These are phyloP conservation scores for Epinephelus moara DNA, from an alignment of 2,113 vertebrate species.

Conservation along the genomic window DNA sequence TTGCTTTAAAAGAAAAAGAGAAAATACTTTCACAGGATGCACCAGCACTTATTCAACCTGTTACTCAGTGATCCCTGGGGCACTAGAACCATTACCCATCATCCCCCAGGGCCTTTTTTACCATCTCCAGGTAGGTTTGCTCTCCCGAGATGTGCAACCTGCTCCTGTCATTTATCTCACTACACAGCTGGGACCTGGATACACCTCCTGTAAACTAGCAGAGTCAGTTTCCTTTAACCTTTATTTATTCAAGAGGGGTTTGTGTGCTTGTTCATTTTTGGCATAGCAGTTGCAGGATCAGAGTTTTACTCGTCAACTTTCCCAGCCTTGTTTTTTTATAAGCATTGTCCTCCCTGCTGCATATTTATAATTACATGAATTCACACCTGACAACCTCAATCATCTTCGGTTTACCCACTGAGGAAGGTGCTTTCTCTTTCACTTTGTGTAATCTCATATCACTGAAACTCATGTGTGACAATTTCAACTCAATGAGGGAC, in stretches of 20 bases:
- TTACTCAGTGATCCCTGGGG: not conserved
- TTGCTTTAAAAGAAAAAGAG: not conserved
- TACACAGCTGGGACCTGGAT: not conserved
- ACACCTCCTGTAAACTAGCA: not conserved
- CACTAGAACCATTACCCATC: constrained; percentile 1
- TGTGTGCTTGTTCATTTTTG: not conserved
- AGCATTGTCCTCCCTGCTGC: not conserved
- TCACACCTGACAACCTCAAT: constrained; percentile 15
- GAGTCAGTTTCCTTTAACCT: not conserved
- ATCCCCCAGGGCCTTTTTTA: not conserved
- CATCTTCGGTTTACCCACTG: not conserved
- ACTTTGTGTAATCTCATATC: not conserved
- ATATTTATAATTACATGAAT: constrained; percentile 14
- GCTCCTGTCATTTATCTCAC: constrained; percentile 1
- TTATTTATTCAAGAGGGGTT: not conserved
- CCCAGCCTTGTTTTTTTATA: not conserved
- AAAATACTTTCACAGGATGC: not conserved
- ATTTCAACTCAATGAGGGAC: not conserved
- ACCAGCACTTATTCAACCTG: not conserved
- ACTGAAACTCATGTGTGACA: not conserved
- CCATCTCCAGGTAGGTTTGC: not conserved
- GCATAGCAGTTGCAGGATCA: not conserved
- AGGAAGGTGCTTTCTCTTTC: not conserved
- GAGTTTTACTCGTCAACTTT: not conserved
- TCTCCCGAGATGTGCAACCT: not conserved